Base-by-base conservation (phyloP, 2,888 invertebrate genomes). In the Boloria euphrosyne region DNA sequence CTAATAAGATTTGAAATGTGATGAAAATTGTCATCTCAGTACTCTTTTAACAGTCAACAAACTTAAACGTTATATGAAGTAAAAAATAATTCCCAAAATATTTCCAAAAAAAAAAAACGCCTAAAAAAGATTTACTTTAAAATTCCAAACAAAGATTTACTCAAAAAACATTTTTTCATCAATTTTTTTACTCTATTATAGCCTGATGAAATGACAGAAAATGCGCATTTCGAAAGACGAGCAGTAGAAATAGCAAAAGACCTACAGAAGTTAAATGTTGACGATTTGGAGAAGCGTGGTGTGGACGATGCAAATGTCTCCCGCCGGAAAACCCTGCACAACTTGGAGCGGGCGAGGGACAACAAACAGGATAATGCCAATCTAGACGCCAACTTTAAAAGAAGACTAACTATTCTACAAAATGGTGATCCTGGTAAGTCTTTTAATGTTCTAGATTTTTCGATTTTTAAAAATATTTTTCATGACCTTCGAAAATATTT, bases 351-450 rank as follows among this genome's bases (percentile, higher is more conserved):
- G 73, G 95, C 96, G 10, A 94, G 96, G 5, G 95, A 96, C 76
- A 95, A 95, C 74, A 95, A 96, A 66, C 94, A 96, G 47, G 96
- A 96, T 74, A 96, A 96, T 71, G 96, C 97, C 71, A 98, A 98
- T 1, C 90, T 98, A 62, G 98, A 98, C 83, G 97, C 98, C 18
- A 98, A 98, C 18, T 98, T 98, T 88, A 96, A 97, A 79, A 96
- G 98, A 75, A 93, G 98, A 47, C 96, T 98, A 82, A 95, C 96
- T 65, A 96, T 96, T 80, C 90, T 97, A 79, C 95, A 95, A 72
- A 95, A 95, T 57, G 95, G 95, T 75, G 94, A 94, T 76, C 86
- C 93, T 60, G 81, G 90, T 90, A 70, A 79, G 81, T 71, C 1
- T 16, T 47, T 49, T 16, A 6, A 7, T 49, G 6, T 49, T 49